Conservation (phyloP, 1,140 invertebrate genomes). For the Anadara kagoshimensis region DNA sequence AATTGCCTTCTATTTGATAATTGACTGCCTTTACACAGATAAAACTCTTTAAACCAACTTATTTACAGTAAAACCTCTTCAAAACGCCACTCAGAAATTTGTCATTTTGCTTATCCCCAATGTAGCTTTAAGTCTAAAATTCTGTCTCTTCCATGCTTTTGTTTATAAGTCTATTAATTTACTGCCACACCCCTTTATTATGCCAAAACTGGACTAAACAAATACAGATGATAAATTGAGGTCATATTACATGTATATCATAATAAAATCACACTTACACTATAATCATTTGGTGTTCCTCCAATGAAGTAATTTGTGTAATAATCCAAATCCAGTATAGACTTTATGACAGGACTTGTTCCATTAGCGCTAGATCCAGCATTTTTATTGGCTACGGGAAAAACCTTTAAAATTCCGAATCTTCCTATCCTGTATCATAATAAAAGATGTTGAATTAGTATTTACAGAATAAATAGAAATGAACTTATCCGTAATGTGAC, state of each 20-base stretch:
- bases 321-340: constrained; percentile 75
- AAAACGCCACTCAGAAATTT: too few species aligned
- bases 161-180: too few species aligned
- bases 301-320: constrained; percentile 52
- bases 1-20: background rate
- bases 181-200: too few species aligned
- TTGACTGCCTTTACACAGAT: background rate
- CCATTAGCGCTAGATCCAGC: constrained; percentile 15
- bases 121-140: too few species aligned
- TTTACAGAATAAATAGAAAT: too few species aligned
- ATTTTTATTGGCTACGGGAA: constrained; percentile 61
- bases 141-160: too few species aligned
- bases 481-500: too few species aligned
- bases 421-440: constrained; percentile 74
- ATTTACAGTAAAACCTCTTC: too few species aligned
- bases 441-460: background rate
- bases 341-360: constrained; percentile 75
- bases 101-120: too few species aligned
- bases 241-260: background rate
- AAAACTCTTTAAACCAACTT: constrained; percentile 8
- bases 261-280: constrained; percentile 10
- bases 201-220: too few species aligned
- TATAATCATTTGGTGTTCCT: constrained; percentile 36
- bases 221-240: too few species aligned
- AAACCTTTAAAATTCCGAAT: constrained; percentile 77